phyloP scores from a whole-genome alignment of 2,113 vertebrate genomes.

The Ageneiosus marmoratus region DNA sequence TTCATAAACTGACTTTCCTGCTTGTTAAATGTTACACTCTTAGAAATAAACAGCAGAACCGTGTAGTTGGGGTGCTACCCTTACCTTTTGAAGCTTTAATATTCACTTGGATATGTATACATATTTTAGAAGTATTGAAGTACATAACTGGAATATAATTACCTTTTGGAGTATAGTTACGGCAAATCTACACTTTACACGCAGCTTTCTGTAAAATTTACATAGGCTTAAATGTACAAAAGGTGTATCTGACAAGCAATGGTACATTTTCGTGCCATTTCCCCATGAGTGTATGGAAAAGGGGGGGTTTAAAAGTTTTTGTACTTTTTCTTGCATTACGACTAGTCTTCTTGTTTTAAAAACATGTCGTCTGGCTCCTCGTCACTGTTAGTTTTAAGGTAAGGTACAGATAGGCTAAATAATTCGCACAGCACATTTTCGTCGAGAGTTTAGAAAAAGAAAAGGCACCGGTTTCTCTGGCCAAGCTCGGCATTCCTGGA shows the following conservation, averaged over 20 bases:
- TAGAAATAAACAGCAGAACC: neutral
- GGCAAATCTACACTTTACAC: neutral
- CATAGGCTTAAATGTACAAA: neutral
- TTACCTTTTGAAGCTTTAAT: neutral
- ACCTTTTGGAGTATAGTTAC: neutral
- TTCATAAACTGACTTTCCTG: conserved; percentile 28
- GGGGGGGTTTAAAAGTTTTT: no score
- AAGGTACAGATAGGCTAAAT: neutral
- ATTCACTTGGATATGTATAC: neutral
- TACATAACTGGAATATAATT: neutral
- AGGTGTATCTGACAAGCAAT: neutral
- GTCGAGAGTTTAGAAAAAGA: conserved; percentile 39
- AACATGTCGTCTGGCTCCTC: neutral
- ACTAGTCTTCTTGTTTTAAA: neutral
- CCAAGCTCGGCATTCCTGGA: conserved; percentile 73
- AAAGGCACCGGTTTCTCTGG: conserved; percentile 50
- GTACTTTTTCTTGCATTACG: neutral
- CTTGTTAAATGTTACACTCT: conserved; percentile 43
- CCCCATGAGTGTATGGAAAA: neutral
- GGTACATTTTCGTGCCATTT: neutral
- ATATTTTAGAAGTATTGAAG: neutral
- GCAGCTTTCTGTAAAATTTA: no score
- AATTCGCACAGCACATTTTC: conserved; percentile 6
- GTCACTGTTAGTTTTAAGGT: neutral
- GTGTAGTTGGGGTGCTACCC: neutral